phyloP scores from a whole-genome alignment of 2,113 vertebrate species.

The Cyrtonyx montezumae region DNA sequence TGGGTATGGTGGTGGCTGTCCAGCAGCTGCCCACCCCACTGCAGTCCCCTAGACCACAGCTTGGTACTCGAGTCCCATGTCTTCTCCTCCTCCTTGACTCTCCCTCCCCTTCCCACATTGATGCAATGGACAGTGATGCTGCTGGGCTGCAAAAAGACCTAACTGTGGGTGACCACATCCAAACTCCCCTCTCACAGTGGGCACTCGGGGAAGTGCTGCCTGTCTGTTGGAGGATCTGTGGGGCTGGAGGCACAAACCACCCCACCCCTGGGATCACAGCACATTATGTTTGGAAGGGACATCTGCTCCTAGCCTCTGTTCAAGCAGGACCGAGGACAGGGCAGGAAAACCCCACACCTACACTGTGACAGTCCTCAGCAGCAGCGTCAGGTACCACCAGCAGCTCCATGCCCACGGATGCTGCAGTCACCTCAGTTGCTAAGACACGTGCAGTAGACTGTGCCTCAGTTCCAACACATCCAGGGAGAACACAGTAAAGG shows the following conservation, averaged over 20 bases:
- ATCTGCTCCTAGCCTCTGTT: not conserved
- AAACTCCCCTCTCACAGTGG: accelerated
- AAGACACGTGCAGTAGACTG: not conserved
- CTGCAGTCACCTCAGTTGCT: not conserved
- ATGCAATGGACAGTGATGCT: not conserved
- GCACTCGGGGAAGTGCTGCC: not conserved
- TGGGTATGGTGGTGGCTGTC: accelerated
- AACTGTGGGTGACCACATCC: not conserved
- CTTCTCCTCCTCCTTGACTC: not conserved
- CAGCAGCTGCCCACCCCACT: not conserved
- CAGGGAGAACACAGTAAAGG: not conserved
- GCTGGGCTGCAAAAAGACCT: accelerated
- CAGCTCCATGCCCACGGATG: not conserved
- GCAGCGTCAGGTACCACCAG: not conserved
- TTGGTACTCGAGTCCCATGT: not conserved
- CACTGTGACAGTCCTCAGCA: accelerated
- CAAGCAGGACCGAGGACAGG: not conserved
- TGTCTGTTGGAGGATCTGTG: not conserved
- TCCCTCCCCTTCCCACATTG: not conserved
- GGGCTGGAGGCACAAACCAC: no score
- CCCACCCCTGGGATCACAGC: accelerated
- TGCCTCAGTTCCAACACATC: not conserved
- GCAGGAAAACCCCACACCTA: not conserved
- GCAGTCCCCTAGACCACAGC: not conserved
- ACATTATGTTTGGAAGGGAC: not conserved